A percentile compares a stretch with the other conserved stretches of the same genome.
Evolutionary conservation across 1,140 invertebrate species (phyloP).

Genomic region (Trichogramma pretiosum): DNA sequence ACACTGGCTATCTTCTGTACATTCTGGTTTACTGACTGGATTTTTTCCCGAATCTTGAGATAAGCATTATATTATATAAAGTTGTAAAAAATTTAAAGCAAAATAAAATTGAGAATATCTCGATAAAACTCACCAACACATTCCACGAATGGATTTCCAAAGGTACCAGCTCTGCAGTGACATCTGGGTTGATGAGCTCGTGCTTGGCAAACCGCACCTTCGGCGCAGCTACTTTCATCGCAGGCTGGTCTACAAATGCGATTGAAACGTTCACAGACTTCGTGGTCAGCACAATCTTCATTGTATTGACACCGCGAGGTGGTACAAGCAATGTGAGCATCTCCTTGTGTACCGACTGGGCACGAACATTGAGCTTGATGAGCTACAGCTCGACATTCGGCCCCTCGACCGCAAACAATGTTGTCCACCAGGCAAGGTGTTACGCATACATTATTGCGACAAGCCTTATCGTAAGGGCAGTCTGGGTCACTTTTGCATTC

Average conservation of each 20-base stretch:
- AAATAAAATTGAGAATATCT: no score
- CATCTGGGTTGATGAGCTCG: conserved; percentile 71
- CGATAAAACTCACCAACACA: conserved; percentile 48
- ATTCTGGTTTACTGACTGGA: conserved; percentile 49
- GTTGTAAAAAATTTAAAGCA: no score
- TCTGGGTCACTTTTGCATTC: conserved; percentile 74
- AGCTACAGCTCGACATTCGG: conserved; percentile 63
- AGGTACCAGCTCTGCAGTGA: conserved; percentile 61
- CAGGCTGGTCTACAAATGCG: conserved; percentile 76
- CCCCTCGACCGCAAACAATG: conserved; percentile 65
- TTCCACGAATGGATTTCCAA: conserved; percentile 70
- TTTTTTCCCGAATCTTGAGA: conserved; percentile 19
- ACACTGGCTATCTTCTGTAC: conserved; percentile 67
- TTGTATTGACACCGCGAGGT: conserved; percentile 78
- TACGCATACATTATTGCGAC: conserved; percentile 67
- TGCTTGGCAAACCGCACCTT: conserved; percentile 63
- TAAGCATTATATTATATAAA: no score
- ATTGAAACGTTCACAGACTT: conserved; percentile 77
- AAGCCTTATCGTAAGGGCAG: conserved; percentile 79
- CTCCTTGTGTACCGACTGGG: conserved; percentile 74
- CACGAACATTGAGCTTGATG: conserved; percentile 75
- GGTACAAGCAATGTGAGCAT: conserved; percentile 71
- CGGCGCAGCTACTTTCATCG: conserved; percentile 65
- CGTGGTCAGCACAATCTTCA: conserved; percentile 78
- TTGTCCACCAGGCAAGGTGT: conserved; percentile 62